Base-by-base conservation (phyloP, 2,797 vertebrate species). In the Coregonus ussuriensis region DNA sequence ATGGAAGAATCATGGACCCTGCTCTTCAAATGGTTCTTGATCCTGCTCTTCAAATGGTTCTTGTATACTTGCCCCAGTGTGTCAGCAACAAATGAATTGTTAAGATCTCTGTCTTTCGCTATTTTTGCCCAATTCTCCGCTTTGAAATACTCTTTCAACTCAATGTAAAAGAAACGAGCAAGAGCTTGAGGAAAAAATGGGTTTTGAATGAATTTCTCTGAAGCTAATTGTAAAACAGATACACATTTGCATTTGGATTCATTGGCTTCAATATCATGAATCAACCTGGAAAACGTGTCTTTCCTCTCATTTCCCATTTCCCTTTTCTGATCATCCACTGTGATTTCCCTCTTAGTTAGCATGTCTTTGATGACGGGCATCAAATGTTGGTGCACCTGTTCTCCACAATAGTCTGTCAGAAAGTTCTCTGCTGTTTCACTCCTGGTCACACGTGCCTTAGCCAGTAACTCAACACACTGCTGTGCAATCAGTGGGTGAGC, bases 401-500 rank as follows among this genome's bases (percentile, higher is more conserved):
- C 7, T 59, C 6, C 11, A 31, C 14, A 14, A 14, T 65, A 21
- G 5, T 25, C 4, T 18, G 4, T 47, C 31, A 77, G 54, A 41
- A 77, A 51, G 4, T 31, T 2, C 6, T 16, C 1, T 21, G 70
- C 63, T 14, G 67, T 68, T 4, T 74, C 51, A 29, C 77, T 56
- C 69, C 37, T 74, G 51, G 69, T 76, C 37, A 79, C 62, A 4
- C 73, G 77, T 56, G 72, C 67, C 0, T 33, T 3, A 14, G 3
- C 54, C 47, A 84, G 51, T 37, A 80, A n/a, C 6, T n/a, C 0
- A 52, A 81, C 63, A 71, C 73, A 83, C 33, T 76, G 14, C 18
- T 72, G 4, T 52, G 82, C 80, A 15, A 86, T 63, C 67, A 63
- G 52, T 14, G 72, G 78, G 66, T 86, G 85, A 5, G 25, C 78